A percentile compares a stretch with the other conserved stretches of the same genome.
These are phyloP conservation scores for Bucorvus abyssinicus DNA, from an alignment of 2,797 vertebrate genomes.

Conservation along the genomic window DNA sequence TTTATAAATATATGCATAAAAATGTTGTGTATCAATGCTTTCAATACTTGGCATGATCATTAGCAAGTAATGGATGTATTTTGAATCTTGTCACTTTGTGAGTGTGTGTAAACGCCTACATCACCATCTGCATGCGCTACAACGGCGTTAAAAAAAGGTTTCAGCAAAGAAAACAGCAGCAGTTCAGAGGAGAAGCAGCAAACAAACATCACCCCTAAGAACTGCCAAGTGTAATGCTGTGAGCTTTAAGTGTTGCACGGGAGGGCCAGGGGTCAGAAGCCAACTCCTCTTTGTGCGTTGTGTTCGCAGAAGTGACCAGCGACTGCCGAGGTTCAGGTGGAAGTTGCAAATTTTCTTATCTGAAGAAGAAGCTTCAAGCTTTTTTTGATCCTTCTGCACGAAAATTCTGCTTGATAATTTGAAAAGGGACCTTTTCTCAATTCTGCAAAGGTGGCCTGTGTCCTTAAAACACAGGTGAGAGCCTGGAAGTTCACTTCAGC, in stretches of 20 bases:
- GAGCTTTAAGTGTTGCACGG: slow-evolving; percentile 44
- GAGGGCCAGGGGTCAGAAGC: slow-evolving; percentile 61
- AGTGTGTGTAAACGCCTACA: background rate
- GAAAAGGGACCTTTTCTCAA: background rate
- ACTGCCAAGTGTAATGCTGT: slow-evolving; percentile 32
- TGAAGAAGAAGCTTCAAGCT: background rate
- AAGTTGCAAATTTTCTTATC: slow-evolving; percentile 23
- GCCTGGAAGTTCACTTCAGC: background rate
- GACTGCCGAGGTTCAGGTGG: background rate
- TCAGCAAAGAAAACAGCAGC: slow-evolving; percentile 57
- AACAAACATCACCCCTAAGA: background rate
- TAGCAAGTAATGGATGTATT: background rate
- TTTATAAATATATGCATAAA: background rate
- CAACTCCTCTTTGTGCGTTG: slow-evolving; percentile 29
- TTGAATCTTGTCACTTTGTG: background rate
- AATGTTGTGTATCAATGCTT: background rate
- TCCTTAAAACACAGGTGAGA: background rate
- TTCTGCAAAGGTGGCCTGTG: background rate
- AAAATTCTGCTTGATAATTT: background rate
- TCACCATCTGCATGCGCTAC: background rate
- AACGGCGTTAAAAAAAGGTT: slow-evolving; percentile 6
- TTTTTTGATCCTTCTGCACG: background rate
- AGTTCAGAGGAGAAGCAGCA: slow-evolving; percentile 17
- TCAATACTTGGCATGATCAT: background rate
- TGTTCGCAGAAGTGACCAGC: background rate